phyloP scores from a whole-genome alignment of 2,113 vertebrate genomes.

The Tyto alba region DNA sequence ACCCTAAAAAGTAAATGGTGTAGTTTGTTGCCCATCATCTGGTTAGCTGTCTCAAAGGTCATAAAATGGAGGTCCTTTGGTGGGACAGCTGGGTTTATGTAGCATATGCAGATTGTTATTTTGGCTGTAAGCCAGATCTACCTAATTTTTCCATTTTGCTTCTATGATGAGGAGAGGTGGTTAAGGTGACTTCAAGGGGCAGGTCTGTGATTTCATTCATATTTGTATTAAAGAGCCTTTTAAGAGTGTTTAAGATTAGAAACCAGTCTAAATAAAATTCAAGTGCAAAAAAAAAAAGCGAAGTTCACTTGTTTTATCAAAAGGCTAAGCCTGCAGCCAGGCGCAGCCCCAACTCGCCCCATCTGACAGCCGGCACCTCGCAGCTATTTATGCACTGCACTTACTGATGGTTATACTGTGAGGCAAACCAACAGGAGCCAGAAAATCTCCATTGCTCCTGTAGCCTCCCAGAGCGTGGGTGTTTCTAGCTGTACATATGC shows the following conservation, averaged over 20 bases:
- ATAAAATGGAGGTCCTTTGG: constrained; percentile 49
- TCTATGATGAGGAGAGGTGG: constrained; percentile 35
- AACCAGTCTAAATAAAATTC: constrained; percentile 24
- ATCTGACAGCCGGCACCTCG: background rate
- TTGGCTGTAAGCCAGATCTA: constrained; percentile 62
- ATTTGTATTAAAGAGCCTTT: constrained; percentile 57
- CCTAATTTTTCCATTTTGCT: constrained; percentile 66
- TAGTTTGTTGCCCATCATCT: constrained; percentile 56
- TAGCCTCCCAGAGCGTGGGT: background rate
- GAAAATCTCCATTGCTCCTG: background rate
- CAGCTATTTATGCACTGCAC: background rate
- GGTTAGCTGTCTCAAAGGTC: constrained; percentile 57
- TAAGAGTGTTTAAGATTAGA: constrained; percentile 34
- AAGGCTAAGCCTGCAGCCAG: background rate
- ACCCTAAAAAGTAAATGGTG: background rate
- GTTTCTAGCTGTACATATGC: rapidly evolving
- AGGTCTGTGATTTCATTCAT: constrained; percentile 52
- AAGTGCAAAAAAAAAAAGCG: background rate
- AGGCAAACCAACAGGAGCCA: background rate
- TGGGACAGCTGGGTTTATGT: constrained; percentile 68
- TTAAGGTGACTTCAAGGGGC: constrained; percentile 15
- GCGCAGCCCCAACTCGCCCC: background rate
- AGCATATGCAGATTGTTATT: constrained; percentile 60
- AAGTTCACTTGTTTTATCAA: background rate
- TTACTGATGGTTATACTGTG: background rate